Evolutionary conservation across 2,797 vertebrate species (phyloP).

Genomic region (Nannoperca obscura): DNA sequence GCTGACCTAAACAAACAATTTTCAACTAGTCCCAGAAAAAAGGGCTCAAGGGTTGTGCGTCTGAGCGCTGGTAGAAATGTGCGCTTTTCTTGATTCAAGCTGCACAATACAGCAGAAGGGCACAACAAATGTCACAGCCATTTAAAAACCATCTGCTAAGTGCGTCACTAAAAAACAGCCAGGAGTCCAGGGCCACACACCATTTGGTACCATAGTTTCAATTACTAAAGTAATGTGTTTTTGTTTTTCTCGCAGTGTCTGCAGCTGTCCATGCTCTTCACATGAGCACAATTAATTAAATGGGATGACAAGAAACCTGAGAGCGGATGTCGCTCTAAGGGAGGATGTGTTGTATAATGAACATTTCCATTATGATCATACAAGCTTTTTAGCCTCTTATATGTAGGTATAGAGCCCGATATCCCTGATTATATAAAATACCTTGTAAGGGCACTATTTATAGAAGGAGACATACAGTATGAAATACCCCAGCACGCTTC

Average conservation of each 20-base stretch:
- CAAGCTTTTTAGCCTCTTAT: slow-evolving; percentile 20
- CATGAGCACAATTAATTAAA: slow-evolving; percentile 72
- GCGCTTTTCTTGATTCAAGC: slow-evolving; percentile 43
- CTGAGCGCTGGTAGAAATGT: slow-evolving; percentile 28
- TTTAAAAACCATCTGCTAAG: slow-evolving; percentile 87
- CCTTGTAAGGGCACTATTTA: not conserved
- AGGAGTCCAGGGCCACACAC: slow-evolving; percentile 67
- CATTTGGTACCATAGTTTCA: slow-evolving; percentile 78
- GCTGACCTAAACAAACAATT: slow-evolving; percentile 61
- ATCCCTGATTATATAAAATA: slow-evolving; percentile 10
- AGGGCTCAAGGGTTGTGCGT: slow-evolving; percentile 16
- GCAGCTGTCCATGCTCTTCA: slow-evolving; percentile 68
- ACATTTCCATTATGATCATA: slow-evolving; percentile 33
- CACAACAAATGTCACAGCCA: slow-evolving; percentile 76
- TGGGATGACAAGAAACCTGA: slow-evolving; percentile 48
- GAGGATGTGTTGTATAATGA: slow-evolving; percentile 35
- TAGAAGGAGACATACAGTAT: slow-evolving; percentile 1
- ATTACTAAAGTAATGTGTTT: slow-evolving; percentile 76
- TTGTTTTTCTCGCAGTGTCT: slow-evolving; percentile 66
- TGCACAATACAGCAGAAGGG: slow-evolving; percentile 50
- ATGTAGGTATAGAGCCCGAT: not conserved
- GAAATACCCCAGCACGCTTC: not conserved
- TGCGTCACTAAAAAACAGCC: slow-evolving; percentile 81
- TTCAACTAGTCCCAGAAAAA: slow-evolving; percentile 27
- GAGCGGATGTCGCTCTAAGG: slow-evolving; percentile 44